Percentiles rank a stretch among this genome's conserved stretches.
Evolutionary conservation across 2,888 invertebrate genomes (phyloP).

Genomic region (Drosophila antonietae): DNA sequence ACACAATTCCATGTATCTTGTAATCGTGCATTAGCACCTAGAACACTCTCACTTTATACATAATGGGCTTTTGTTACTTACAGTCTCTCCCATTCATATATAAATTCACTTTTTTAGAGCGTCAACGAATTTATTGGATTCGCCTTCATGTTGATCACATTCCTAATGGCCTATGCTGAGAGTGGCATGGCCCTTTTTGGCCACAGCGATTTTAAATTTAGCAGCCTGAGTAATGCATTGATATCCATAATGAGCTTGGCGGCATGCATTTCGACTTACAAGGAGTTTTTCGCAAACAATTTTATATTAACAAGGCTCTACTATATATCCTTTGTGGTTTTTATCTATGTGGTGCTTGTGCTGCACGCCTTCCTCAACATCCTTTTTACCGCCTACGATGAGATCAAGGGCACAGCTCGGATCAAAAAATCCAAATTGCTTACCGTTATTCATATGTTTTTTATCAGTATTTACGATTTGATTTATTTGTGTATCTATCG

Average conservation of each 20-base stretch:
- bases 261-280: conserved; percentile 34
- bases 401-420: not conserved
- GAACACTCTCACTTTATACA: not conserved
- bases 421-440: conserved; percentile 3
- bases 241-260: conserved; percentile 43
- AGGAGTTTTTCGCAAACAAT: not conserved
- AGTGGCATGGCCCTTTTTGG: conserved; percentile 51
- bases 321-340: conserved; percentile 42
- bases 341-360: conserved; percentile 48
- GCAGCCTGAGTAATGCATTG: conserved; percentile 20
- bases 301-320: conserved; percentile 23
- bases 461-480: conserved; percentile 9
- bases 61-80: not conserved
- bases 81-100: not conserved
- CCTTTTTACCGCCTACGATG: conserved; percentile 42
- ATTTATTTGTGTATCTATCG: not conserved
- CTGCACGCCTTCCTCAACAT: conserved; percentile 50
- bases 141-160: conserved; percentile 35
- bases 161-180: conserved; percentile 47
- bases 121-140: conserved; percentile 50
- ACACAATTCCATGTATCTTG: not conserved
- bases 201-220: conserved; percentile 23
- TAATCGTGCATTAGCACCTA: not conserved
- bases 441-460: conserved; percentile 3
- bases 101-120: conserved; percentile 31